Evolutionary conservation across 2,888 invertebrate genomes (phyloP), one percentile per base, ranked within the genome.

Genomic region (Rosalia funebris): DNA sequence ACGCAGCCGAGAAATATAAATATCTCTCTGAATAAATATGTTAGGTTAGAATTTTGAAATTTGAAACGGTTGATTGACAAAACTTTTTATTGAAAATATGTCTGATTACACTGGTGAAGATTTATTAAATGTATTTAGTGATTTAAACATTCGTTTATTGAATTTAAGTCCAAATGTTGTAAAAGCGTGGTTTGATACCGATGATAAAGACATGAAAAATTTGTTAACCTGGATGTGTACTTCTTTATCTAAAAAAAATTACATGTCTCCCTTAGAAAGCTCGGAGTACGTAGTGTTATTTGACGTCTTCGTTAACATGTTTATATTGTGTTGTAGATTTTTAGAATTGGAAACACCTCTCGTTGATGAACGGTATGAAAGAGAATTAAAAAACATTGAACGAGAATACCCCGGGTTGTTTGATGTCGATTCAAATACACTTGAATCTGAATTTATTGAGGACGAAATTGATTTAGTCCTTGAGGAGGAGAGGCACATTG

Each of bases 181-280:
- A 16, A 72, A 71, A 57, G 74, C 72, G 16, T 79, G 79, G 79
- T 78, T 75, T 58, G 78, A 79, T 68, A 75, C 76, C 2, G 77
- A 78, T 58, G 70, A 73, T 60, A 55, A 57, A 34, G 66, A 71
- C 20, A 70, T 68, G 31, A 70, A 63, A 39, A 63, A 75, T 50
- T 61, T 78, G 7, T 66, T 79, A 36, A 68, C 76, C 44, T 80
- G 77, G 75, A 69, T 79, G 63, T 76, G 73, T 57, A 57, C 55
- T 20, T 72, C 70, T 55, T 62, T 79, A 12, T 68, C 68, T 1
- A 57, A 62, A 31, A 65, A 70, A 16, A 79, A 78, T 63, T 71
- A 74, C 36, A 45, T 79, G 42, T 68, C 73, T 9, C 71, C 69
- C 9, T 47, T 71, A 19, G 68, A 70, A 60, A 31, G 55, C 41